Evolutionary conservation across 53 echinoderm and acorn worm genomes (phyloP).

Genomic region (Actinopyga echinites): DNA sequence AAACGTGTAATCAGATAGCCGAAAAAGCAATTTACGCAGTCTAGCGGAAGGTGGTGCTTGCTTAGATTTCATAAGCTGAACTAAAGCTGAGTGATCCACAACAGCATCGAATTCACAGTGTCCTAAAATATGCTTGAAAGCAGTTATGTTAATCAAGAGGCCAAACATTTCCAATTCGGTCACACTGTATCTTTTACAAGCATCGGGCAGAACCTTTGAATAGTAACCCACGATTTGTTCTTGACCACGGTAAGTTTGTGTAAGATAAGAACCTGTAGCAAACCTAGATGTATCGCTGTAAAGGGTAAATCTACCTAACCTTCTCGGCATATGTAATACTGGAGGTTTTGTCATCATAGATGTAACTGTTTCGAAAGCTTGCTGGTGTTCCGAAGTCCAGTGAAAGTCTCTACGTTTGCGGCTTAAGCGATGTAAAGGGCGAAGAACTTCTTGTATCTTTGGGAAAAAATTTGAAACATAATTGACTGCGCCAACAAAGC

Average conservation of each 20-base stretch:
- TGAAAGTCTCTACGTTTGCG: neutral
- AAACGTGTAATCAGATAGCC: too few species aligned
- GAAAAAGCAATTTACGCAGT: too few species aligned
- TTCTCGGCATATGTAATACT: slow-evolving; percentile 16
- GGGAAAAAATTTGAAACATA: neutral
- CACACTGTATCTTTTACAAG: slow-evolving; percentile 18
- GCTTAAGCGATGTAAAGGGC: slow-evolving; percentile 20
- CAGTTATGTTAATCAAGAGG: slow-evolving; percentile 1
- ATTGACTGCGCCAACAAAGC: neutral
- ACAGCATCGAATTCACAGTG: too few species aligned
- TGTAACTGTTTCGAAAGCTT: slow-evolving; percentile 1
- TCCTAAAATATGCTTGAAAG: slow-evolving; percentile 12
- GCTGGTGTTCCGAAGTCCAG: slow-evolving; percentile 15
- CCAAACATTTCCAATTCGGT: slow-evolving; percentile 14
- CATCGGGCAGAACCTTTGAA: slow-evolving; percentile 37
- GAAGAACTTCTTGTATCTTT: neutral
- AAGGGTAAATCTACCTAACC: neutral
- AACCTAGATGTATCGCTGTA: slow-evolving; percentile 37
- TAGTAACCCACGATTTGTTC: slow-evolving; percentile 33
- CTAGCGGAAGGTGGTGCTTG: too few species aligned
- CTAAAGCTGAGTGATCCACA: too few species aligned
- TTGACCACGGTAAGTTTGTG: slow-evolving; percentile 3
- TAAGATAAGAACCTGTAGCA: slow-evolving; percentile 41
- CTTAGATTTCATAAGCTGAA: neutral
- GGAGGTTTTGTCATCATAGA: slow-evolving; percentile 5